A percentile compares a stretch with the other conserved stretches of the same genome.
Conservation (phyloP, 1,140 invertebrate species). For the Danaus melanippus region DNA sequence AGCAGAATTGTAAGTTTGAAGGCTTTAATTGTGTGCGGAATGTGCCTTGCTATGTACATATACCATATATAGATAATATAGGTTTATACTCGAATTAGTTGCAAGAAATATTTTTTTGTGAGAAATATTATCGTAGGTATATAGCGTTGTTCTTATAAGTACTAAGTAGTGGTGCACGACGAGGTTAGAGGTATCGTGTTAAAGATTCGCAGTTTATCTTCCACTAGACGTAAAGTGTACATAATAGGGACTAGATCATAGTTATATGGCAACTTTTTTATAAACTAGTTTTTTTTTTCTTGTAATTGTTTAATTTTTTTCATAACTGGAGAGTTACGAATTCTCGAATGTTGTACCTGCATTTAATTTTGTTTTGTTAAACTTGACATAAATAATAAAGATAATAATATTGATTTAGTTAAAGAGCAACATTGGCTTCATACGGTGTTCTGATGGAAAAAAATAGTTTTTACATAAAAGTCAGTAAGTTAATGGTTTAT, state of each 20-base stretch:
- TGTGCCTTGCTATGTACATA: slow-evolving; percentile 72
- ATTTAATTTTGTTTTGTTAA: slow-evolving; percentile 70
- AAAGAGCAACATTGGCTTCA: slow-evolving; percentile 52
- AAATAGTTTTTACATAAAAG: slow-evolving; percentile 55
- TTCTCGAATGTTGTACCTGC: slow-evolving; percentile 74
- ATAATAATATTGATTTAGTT: slow-evolving; percentile 54
- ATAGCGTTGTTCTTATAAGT: slow-evolving; percentile 61
- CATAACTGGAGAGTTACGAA: slow-evolving; percentile 67
- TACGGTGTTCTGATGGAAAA: slow-evolving; percentile 32
- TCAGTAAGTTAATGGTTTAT: slow-evolving; percentile 60
- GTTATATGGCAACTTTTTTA: slow-evolving; percentile 53
- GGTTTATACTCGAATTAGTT: slow-evolving; percentile 72
- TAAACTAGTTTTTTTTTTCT: slow-evolving; percentile 63
- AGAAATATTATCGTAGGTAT: slow-evolving; percentile 62
- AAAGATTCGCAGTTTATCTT: slow-evolving; percentile 71
- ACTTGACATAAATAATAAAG: slow-evolving; percentile 68
- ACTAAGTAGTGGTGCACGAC: slow-evolving; percentile 56
- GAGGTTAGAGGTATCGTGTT: slow-evolving; percentile 61
- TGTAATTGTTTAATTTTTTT: slow-evolving; percentile 65
- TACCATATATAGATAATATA: slow-evolving; percentile 58
- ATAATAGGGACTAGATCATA: slow-evolving; percentile 59
- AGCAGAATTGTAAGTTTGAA: slow-evolving; percentile 52
- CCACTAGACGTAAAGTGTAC: slow-evolving; percentile 62
- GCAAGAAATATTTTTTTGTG: slow-evolving; percentile 70
- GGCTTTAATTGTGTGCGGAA: slow-evolving; percentile 72